phyloP scores from a whole-genome alignment of 2,797 vertebrate species.

The Poecilia velifera region DNA sequence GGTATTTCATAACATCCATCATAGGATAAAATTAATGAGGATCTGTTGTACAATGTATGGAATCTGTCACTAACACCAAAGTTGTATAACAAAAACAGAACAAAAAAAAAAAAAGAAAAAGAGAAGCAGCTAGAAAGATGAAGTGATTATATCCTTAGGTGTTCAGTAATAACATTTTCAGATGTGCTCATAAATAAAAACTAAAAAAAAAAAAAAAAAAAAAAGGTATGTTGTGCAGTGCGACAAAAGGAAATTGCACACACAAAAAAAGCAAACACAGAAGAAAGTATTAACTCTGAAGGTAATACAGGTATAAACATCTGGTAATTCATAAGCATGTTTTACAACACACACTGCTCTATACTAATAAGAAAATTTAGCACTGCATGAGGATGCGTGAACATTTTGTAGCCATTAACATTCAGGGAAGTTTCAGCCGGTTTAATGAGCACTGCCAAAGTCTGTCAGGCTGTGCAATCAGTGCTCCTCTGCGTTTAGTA shows the following conservation, averaged over 20 bases:
- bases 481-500: constrained; percentile 37
- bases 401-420: constrained; percentile 9
- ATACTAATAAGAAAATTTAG: constrained; percentile 19
- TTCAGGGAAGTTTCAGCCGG: constrained; percentile 9
- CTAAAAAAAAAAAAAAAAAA: neutral
- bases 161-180: constrained; percentile 25
- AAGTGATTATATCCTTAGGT: constrained; percentile 1
- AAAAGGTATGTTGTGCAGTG: neutral
- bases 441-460: constrained; percentile 45
- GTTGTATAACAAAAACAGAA: constrained; percentile 7
- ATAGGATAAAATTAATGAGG: constrained; percentile 1
- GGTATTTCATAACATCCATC: neutral
- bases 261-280: neutral
- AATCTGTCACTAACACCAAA: neutral
- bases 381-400: constrained; percentile 23
- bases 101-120: neutral
- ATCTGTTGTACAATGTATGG: neutral
- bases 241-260: neutral
- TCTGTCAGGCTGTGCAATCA: constrained; percentile 45
- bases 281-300: neutral
- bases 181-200: neutral
- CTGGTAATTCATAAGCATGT: constrained; percentile 30
- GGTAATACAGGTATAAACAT: constrained; percentile 18
- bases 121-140: neutral
- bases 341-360: constrained; percentile 22